Conservation (phyloP, 2,888 invertebrate genomes). For the Chalcosyrphus nemorum region DNA sequence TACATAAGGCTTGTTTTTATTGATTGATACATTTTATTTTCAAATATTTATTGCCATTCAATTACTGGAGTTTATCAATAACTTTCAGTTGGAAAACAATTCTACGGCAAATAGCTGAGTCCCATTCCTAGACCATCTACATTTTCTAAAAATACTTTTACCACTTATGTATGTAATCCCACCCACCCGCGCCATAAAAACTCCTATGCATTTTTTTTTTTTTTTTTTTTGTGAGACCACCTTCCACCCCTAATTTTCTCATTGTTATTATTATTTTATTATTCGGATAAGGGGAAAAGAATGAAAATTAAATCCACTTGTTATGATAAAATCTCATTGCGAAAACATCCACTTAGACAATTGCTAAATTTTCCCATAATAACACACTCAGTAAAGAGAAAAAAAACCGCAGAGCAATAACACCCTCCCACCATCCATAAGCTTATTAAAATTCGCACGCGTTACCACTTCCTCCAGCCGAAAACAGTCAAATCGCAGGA, state of each 20-base stretch:
- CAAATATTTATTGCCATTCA: neutral
- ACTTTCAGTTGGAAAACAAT: too few relatives aligned
- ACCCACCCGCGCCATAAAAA: slow-evolving; percentile 2
- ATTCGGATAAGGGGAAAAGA: slow-evolving; percentile 52
- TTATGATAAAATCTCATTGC: slow-evolving; percentile 72
- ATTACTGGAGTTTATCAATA: neutral
- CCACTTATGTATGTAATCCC: slow-evolving; percentile 39
- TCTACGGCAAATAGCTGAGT: too few relatives aligned
- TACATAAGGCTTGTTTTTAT: too few relatives aligned
- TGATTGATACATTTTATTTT: neutral
- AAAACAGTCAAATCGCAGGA: slow-evolving; percentile 38
- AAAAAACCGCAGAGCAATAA: slow-evolving; percentile 56
- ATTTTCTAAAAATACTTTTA: neutral
- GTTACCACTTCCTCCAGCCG: slow-evolving; percentile 60
- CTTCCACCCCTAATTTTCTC: slow-evolving; percentile 49
- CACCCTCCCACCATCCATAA: slow-evolving; percentile 43
- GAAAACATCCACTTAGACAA: slow-evolving; percentile 72
- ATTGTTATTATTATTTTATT: slow-evolving; percentile 57
- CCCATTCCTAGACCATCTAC: too few relatives aligned
- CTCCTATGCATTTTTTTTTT: slow-evolving; percentile 31
- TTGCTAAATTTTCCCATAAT: slow-evolving; percentile 72
- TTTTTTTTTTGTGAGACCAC: too few relatives aligned
- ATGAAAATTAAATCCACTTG: slow-evolving; percentile 71
- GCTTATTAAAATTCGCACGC: slow-evolving; percentile 73
- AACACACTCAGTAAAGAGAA: slow-evolving; percentile 40